Base-by-base conservation (phyloP, 53 echinoderm and acorn worm species). In the Crossaster papposus region DNA sequence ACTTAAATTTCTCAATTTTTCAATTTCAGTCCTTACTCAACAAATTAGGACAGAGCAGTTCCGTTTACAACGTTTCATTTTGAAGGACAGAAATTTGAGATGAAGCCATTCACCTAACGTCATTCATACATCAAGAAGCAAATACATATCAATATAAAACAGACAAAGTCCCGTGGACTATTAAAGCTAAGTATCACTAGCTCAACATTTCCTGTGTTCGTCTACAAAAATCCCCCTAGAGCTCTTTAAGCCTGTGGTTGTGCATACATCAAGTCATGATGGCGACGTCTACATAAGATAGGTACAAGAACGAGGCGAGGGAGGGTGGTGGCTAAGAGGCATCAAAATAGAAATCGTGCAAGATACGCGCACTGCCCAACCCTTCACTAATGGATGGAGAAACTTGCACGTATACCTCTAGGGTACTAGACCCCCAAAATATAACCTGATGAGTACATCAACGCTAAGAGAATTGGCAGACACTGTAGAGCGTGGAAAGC, bases 401-500 rank as follows among this genome's bases (percentile, higher is more conserved):
- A 65, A 24, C 65, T 33, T 64, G 64, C 72, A 36, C 53, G 53
- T n/a, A 28, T 51, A 22, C 83, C 55, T 12, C 7, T 12, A 54
- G 44, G 85, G 73, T 73, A 33, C 54, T 11, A 24, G 71, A 24
- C 32, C 13, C 85, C 51, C 32, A 18, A 70, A 34, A 23, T 26
- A 68, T 72, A 23, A 50, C 71, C 72, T 54, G 85, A 71, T 52
- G 85, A 34, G 32, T 52, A 63, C 30, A 6, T 44, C 26, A 31
- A 28, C 73, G 51, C 18, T 6, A 73, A 23, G 22, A 54, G 30
- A 28, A 32, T 17, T 71, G 24, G 33, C 29, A 33, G 51, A 73
- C 14, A 73, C 90, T 85, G 84, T 80, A 78, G 85, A 37, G 83
- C 29, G 36, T 84, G 78, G 81, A 85, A 80, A 15, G 83, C 31